phyloP scores from a whole-genome alignment of 2,888 invertebrate genomes.

The Glaucopsyche alexis region DNA sequence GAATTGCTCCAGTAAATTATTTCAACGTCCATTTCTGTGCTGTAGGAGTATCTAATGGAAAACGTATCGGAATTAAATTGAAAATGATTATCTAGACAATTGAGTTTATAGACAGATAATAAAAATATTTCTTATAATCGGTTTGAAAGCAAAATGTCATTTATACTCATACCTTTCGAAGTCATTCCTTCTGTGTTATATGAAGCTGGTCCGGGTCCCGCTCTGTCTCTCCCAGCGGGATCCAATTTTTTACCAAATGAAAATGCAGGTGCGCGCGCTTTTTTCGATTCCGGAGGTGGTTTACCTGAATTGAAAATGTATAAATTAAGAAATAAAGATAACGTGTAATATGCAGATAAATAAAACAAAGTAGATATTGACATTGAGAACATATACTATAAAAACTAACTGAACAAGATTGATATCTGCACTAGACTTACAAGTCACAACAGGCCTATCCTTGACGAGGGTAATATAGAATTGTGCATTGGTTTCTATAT shows the following conservation, averaged over 20 bases:
- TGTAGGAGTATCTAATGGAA: neutral
- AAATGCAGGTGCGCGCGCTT: slow-evolving; percentile 88
- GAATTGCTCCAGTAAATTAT: neutral
- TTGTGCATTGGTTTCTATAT: neutral
- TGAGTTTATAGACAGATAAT: neutral
- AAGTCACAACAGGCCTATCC: neutral
- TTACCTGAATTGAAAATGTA: slow-evolving; percentile 79
- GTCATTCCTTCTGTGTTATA: slow-evolving; percentile 93
- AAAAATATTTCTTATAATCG: too few species aligned
- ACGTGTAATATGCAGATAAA: neutral
- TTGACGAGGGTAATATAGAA: neutral
- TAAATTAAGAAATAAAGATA: slow-evolving; percentile 27
- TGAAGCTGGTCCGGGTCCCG: slow-evolving; percentile 94
- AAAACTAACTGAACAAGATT: neutral
- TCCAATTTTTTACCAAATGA: slow-evolving; percentile 87
- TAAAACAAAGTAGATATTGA: neutral
- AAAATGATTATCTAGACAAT: neutral
- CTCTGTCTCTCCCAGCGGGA: slow-evolving; percentile 72
- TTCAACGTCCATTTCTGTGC: neutral
- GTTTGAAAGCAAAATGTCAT: neutral
- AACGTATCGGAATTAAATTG: neutral
- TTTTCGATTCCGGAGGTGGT: slow-evolving; percentile 87
- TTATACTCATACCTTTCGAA: slow-evolving; percentile 83
- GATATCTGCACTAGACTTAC: neutral
- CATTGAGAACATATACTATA: neutral